Evolutionary conservation across 2,888 invertebrate species (phyloP), one percentile per base, ranked within the genome.

Genomic region (Caenorhabditis sinica): DNA sequence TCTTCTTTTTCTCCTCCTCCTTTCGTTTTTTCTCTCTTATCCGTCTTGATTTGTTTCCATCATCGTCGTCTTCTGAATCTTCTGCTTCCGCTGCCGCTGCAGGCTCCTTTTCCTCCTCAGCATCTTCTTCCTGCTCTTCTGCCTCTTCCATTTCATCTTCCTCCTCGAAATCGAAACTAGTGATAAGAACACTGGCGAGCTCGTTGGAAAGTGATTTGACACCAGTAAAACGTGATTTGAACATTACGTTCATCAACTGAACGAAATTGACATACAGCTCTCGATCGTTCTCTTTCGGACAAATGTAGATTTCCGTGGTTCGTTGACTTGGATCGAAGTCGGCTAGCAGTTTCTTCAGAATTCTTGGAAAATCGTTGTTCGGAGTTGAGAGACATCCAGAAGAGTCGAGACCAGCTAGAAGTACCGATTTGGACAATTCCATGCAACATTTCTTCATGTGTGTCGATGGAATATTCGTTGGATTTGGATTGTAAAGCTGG

Each of bases 181-280:
- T 23, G 33, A 81, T 2, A 2, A 74, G 40, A 28, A 68, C 33
- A 17, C 15, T 65, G 1, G 81, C 49, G 23, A 84, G 53, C 49
- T 84, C 84, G n/a, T 43, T 76, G 11, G 81, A 76, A 9, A 84
- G 25, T 11, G 61, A 56, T 33, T 61, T 69, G 1, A 73, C 56
- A 40, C 71, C 76, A 5, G 65, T 13, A 13, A 17, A 13, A 11
- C 40, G 23, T 5, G 33, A 25, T 28, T 76, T 75, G 33, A 69
- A 75, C 28, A 81, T 28, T 8, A 56, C 17, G 40, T 68, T n/a
- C 75, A 84, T 76, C 28, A 66, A 56, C 56, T 84, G 84, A 15
- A 81, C 75, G 25, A 84, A 84, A 25, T 84, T 84, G 49, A 88
- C 83, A 75, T 79, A 90, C 36, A 90, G 56, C 61, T 85, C 76